Evolutionary conservation across 2,888 invertebrate species (phyloP).

Genomic region (Camptogramma bilineatum): DNA sequence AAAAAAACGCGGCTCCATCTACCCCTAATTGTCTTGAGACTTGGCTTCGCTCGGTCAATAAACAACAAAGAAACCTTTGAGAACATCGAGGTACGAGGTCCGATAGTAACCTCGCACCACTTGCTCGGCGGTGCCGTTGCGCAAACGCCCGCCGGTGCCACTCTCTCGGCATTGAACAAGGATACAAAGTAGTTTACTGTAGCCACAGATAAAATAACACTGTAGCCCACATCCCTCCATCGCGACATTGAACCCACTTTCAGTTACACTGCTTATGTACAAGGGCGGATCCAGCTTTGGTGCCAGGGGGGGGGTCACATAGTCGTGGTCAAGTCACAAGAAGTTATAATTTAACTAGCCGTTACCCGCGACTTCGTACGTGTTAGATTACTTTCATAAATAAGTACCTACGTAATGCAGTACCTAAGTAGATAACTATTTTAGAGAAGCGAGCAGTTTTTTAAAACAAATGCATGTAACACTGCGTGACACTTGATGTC

Average conservation of each 20-base stretch:
- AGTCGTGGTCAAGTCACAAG: too few relatives aligned
- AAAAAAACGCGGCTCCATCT: background rate
- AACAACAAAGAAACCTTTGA: slow-evolving; percentile 21
- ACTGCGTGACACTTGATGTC: too few relatives aligned
- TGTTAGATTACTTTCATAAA: too few relatives aligned
- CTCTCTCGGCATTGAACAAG: slow-evolving; percentile 82
- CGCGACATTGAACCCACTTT: slow-evolving; percentile 25
- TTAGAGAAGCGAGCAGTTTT: too few relatives aligned
- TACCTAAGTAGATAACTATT: too few relatives aligned
- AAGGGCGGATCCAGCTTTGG: background rate
- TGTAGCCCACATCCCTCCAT: slow-evolving; percentile 24
- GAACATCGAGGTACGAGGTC: slow-evolving; percentile 60
- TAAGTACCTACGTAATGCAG: too few relatives aligned
- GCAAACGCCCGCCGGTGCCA: slow-evolving; percentile 60
- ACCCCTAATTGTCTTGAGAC: background rate
- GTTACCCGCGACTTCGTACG: too few relatives aligned
- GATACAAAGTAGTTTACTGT: slow-evolving; percentile 47
- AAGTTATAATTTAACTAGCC: too few relatives aligned
- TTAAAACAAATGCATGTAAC: too few relatives aligned
- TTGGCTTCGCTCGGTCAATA: background rate
- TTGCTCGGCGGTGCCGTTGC: slow-evolving; percentile 59
- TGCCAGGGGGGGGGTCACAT: too few relatives aligned
- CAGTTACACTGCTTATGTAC: background rate
- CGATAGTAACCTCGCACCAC: slow-evolving; percentile 79
- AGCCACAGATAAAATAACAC: background rate